Base-by-base conservation (phyloP, 2,113 vertebrate genomes). In the Pseudorectes ferrugineus region DNA sequence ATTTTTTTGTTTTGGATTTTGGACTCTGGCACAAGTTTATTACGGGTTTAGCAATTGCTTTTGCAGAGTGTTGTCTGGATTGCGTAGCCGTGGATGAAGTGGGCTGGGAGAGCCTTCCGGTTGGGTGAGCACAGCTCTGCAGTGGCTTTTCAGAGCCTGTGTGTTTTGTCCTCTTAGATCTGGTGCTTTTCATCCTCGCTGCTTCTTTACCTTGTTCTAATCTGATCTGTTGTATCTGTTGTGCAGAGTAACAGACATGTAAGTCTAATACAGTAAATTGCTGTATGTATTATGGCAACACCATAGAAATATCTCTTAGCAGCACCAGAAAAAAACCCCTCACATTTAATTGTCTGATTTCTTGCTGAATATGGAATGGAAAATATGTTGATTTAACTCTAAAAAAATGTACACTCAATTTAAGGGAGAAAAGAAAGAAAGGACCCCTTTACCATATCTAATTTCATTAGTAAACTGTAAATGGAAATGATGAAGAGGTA, bases 401-500 rank as follows among this genome's bases (percentile, higher is more conserved):
- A 94, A 97, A 97, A 98, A 98, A 97, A 97, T 96, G 93, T 93
- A 94, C 70, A 93, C 63, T 92, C 65, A 24, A 94, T 96, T 92
- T 92, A 74, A 61, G 20, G 23, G 42, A 48, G 94, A 89, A 45
- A 78, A 49, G 55, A 52, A 97, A 93, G 92, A 92, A 97, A 95
- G 76, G 82, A 91, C 87, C 66, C 93, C 92, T 82, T 85, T 92
- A 73, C 94, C 90, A 61, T 96, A 97, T 97, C 96, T 98, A 97
- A 98, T 98, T 97, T 97, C 97, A 97, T 97, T 98, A 98, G 97
- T 96, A 97, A 98, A 97, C 95, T 97, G 93, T 97, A 97, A 97
- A 96, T 95, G 96, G 96, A 95, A 97, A 97, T 96, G 96, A 96
- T 83, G 89, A 95, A 95, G 92, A 95, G 96, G 93, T 96, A 96